Evolutionary conservation across 2,888 invertebrate species (phyloP).

Genomic region (Boloria selene): DNA sequence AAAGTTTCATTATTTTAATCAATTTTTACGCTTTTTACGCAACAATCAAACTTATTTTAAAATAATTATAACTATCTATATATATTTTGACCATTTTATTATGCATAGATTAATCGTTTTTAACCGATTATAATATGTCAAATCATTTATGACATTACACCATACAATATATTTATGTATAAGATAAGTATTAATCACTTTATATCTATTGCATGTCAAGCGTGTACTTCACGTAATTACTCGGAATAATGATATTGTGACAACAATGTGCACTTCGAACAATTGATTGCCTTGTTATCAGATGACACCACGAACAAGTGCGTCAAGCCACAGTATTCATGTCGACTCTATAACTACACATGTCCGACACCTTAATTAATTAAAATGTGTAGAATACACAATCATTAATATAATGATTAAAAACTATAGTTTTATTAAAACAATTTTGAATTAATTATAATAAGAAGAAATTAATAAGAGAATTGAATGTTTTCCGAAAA

Average conservation of each 20-base stretch:
- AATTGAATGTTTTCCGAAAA: no score
- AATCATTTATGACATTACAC: constrained; percentile 6
- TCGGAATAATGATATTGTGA: constrained; percentile 39
- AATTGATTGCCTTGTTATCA: constrained; percentile 51
- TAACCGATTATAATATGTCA: not conserved
- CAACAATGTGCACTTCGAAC: constrained; percentile 66
- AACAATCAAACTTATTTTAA: no score
- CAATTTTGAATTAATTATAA: no score
- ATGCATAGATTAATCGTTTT: not conserved
- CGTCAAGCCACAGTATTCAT: not conserved
- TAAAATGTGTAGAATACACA: no score
- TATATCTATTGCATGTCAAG: constrained; percentile 29
- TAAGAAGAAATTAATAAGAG: no score
- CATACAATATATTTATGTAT: not conserved
- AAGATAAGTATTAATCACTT: constrained; percentile 11
- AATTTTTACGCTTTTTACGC: no score
- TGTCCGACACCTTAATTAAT: not conserved
- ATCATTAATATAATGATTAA: no score
- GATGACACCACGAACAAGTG: constrained; percentile 29
- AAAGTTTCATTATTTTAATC: no score
- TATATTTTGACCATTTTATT: no score
- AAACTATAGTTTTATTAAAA: no score
- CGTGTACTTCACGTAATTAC: constrained; percentile 21
- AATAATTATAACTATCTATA: no score
- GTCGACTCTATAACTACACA: not conserved